Evolutionary conservation across 2,113 vertebrate species (phyloP), one percentile per base, ranked within the genome.

Genomic region (Alethe castanea): DNA sequence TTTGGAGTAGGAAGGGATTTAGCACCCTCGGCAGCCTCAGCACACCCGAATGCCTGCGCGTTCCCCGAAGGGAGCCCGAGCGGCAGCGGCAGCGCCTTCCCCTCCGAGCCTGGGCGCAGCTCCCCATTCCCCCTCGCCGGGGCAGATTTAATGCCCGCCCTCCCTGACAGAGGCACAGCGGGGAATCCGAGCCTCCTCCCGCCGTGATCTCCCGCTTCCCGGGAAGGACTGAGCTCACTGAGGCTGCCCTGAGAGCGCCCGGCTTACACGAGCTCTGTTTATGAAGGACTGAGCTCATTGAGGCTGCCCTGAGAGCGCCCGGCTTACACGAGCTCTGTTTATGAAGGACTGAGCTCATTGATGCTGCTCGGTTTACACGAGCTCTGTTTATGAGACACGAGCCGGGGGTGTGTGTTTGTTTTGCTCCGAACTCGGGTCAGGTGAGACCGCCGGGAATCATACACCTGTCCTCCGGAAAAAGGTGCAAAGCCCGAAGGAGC

Each of bases 121-220:
- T 88, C 79, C 59, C 60, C 9, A 42, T 8, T 8, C 50, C 35
- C 20, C 36, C 26, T 20, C 1, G 15, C 59, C 11, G 0, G 12
- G 1, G 9, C 47, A 26, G 60, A 59, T 22, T 50, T 36, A 59
- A 89, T 80, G 81, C 81, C 4, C 31, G 16, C 24, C 24, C 47
- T 48, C 64, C 48, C 47, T 36, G 95, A 56, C 90, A 93, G 93
- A 92, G 31, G 87, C 80, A 24, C 82, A 70, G 87, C 18, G 66
- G 83, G 91, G 33, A 84, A 20, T 36, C 33, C 1, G 45, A 78
- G 84, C 81, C 66, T 76, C 85, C 83, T 47, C 19, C 0, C 3
- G 52, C 3, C 14, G 66, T 80, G 42, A 80, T 50, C 79, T 29
- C 53, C 62, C 5, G 52, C 48, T 78, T 71, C 48, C 56, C 1